Evolutionary conservation across 2,113 vertebrate species (phyloP), one percentile per base, ranked within the genome.

Genomic region (Dasyurus viverrinus): DNA sequence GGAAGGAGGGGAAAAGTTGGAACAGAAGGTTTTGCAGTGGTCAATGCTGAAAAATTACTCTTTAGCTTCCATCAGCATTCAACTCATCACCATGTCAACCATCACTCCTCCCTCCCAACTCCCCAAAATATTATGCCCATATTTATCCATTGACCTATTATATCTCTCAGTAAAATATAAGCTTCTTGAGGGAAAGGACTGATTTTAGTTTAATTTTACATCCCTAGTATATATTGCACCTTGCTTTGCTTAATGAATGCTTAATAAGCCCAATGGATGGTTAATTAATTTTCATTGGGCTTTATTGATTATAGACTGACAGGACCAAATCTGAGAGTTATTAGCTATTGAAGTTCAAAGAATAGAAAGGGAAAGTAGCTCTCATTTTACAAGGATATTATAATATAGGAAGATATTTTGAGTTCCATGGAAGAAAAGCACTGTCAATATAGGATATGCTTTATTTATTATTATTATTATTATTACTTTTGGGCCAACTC

Each of bases 141-240:
- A 22, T 92, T 90, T 26, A 5, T 27, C 16, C 24, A 47, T 11
- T 47, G 8, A 2, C 0, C 0, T 0, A 0, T 26, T 54, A 52
- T 0, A 2, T n/a, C 54, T 14, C n/a, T 91, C n/a, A 53, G 4
- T 54, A 16, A 46, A 91, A 55, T 27, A 8, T 55, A 25, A 91
- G 23, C 24, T 91, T 46, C 93, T 55, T 11, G 52, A 46, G 16
- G 47, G 2, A 9, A 23, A n/a, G 3, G 46, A 50, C 2, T 14
- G 52, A 2, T 16, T 26, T 53, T 0, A 10, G 1, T 16, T 12
- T 14, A 0, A 53, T 26, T 23, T 46, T 25, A 12, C 10, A 1
- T 22, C 5, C 11, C 3, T 3, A 3, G n/a, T n/a, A 0, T 27
- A 26, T 54, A 19, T 24, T 12, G 48, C 57, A 27, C 46, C n/a